Percentiles rank a stretch among this genome's conserved stretches.
phyloP scores from a whole-genome alignment of 1,140 invertebrate genomes.

The Drosophila burlai region DNA sequence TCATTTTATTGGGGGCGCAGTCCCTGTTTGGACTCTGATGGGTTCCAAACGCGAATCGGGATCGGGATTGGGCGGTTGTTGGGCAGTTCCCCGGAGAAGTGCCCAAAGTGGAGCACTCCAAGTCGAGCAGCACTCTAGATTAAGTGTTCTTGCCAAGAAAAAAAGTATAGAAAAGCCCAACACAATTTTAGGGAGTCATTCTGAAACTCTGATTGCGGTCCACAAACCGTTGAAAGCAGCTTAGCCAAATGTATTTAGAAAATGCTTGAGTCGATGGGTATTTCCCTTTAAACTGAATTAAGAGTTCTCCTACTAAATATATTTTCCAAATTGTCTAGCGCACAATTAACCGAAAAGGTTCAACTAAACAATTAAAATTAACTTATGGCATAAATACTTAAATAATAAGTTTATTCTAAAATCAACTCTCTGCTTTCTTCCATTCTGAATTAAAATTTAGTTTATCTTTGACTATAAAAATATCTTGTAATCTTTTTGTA shows the following conservation, averaged over 20 bases:
- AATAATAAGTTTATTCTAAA: background rate
- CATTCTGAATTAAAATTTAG: too few species aligned
- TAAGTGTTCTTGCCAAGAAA: constrained; percentile 11
- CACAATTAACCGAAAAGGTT: too few species aligned
- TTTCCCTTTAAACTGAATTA: background rate
- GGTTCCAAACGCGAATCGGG: background rate
- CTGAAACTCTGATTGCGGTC: constrained; percentile 12
- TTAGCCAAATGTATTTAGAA: background rate
- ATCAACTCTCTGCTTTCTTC: background rate
- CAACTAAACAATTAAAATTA: too few species aligned
- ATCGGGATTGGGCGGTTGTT: constrained; percentile 12
- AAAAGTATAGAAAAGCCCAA: background rate
- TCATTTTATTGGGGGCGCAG: constrained; percentile 46
- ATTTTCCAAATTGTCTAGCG: too few species aligned
- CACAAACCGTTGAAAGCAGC: constrained; percentile 9
- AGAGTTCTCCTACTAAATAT: background rate
- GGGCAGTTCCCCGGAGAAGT: constrained; percentile 20
- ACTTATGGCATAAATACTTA: background rate
- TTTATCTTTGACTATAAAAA: background rate
- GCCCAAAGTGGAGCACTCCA: constrained; percentile 22
- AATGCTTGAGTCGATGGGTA: background rate
- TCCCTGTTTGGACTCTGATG: constrained; percentile 24
- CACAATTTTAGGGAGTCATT: constrained; percentile 4
- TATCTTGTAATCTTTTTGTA: background rate
- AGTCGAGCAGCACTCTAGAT: constrained; percentile 28